These are phyloP conservation scores for Cryptus viduatorius DNA, from an alignment of 2,888 invertebrate species.

Conservation along the genomic window DNA sequence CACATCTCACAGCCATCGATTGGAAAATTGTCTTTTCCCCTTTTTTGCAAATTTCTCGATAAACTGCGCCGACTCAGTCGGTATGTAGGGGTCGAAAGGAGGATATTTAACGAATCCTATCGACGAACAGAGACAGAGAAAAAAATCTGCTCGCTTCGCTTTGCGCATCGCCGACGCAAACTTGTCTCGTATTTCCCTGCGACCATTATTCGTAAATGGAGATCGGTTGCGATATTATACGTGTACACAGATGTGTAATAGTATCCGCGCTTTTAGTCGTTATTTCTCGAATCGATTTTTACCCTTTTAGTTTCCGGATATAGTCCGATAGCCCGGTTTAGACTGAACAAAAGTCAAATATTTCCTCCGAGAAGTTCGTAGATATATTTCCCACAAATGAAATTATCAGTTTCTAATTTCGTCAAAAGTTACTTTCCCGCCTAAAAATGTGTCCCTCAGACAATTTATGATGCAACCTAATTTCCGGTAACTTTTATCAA, in stretches of 20 bases:
- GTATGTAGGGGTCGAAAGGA: background rate
- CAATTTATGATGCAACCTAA: background rate
- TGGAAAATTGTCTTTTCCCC: background rate
- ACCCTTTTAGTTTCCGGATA: background rate
- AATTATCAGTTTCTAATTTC: background rate
- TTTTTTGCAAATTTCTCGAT: background rate
- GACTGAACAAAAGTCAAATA: background rate
- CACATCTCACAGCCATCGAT: slow-evolving; percentile 7
- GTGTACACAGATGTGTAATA: background rate
- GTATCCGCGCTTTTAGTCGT: background rate
- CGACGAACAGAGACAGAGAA: background rate
- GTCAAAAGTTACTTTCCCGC: background rate
- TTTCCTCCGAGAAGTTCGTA: background rate
- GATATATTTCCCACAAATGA: background rate
- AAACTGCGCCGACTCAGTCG: background rate
- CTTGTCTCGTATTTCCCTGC: slow-evolving; percentile 12
- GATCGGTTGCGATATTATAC: background rate
- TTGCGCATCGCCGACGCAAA: background rate
- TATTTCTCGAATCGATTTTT: background rate
- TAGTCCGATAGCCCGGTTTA: background rate
- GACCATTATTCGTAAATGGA: background rate
- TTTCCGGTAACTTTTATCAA: background rate
- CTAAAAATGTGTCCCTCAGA: background rate
- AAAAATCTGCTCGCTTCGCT: background rate
- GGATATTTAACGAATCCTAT: slow-evolving; percentile 30